Base-by-base conservation (phyloP, 92 coral and sea anemone species). In the Ricordea florida region DNA sequence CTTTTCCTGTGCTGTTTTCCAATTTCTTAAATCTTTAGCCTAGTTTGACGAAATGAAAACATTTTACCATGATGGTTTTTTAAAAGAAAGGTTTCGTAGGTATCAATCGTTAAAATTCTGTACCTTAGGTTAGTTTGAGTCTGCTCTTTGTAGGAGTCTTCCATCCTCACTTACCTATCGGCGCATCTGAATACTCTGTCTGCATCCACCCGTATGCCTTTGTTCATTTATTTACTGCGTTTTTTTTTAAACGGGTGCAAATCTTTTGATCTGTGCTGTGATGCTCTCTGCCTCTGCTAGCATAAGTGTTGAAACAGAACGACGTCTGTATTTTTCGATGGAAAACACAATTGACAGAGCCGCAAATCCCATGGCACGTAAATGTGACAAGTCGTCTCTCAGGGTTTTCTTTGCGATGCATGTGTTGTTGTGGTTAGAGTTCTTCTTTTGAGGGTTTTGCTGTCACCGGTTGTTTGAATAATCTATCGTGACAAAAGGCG, bases 151-250 rank as follows among this genome's bases (percentile, higher is more conserved):
- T 3, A n/a, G 3, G 10, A 0, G 35, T 0, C 34, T 0, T 1
- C 32, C 50, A 5, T 6, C 32, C 15, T 29, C 36, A 9, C 38
- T 1, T 2, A 8, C 16, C 1, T 25, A 10, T 11, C 37, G 22
- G 16, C 9, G 8, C 23, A 29, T 1, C 32, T 18, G 14, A 34
- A 62, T 21, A 48, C 24, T 35, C 6, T 31, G 7, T 11, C 26
- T 3, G 10, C 7, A 5, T 34, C 2, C 7, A 17, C 52, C 65
- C 46, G 77, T 51, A 37, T 37, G 21, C 77, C 77, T 53, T 70
- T 38, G 52, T 70, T 70, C 77, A 25, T 55, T 70, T 70, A 56
- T 70, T 70, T 70, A 53, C 28, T 1, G 41, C 62, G 76, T 20
- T 36, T 51, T 69, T 26, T 51, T 32, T 10, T 59, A 2, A 70